Evolutionary conservation across 2,797 vertebrate species (phyloP).

Genomic region (Chloroceryle amazona): DNA sequence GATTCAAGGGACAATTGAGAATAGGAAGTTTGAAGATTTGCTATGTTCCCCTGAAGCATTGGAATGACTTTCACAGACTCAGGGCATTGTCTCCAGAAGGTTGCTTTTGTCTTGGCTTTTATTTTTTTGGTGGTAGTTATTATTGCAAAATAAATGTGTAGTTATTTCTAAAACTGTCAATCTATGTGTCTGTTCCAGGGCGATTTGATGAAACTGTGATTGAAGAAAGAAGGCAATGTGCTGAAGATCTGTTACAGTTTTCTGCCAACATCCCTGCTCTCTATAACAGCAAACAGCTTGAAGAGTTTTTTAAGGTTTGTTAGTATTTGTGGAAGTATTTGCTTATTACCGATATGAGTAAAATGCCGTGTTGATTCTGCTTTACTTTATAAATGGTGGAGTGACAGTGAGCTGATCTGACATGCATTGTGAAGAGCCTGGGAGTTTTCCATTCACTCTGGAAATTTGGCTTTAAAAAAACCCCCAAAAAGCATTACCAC

Average conservation of each 20-base stretch:
- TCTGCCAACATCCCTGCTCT: conserved; percentile 96
- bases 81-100: conserved; percentile 39
- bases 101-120: neutral
- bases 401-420: neutral
- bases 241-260: conserved; percentile 97
- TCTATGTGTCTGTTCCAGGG: conserved; percentile 81
- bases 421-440: neutral
- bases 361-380: neutral
- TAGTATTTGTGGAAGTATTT: conserved; percentile 44
- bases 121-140: neutral
- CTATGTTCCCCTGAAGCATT: conserved; percentile 36
- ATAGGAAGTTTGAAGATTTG: conserved; percentile 16
- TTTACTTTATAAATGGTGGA: neutral
- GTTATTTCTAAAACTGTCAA: conserved; percentile 23
- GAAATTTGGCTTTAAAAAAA: neutral
- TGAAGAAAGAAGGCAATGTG: conserved; percentile 96
- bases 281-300: conserved; percentile 92
- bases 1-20: conserved; percentile 54
- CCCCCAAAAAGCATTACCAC: too few relatives aligned
- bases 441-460: neutral
- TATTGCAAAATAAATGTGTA: neutral
- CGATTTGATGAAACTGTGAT: conserved; percentile 95
- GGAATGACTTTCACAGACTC: conserved; percentile 46
- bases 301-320: conserved; percentile 97
- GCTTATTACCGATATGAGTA: neutral